Percentiles rank a stretch among this genome's conserved stretches.
Evolutionary conservation across 2,113 vertebrate genomes (phyloP).

Genomic region (Pygoscelis adeliae): DNA sequence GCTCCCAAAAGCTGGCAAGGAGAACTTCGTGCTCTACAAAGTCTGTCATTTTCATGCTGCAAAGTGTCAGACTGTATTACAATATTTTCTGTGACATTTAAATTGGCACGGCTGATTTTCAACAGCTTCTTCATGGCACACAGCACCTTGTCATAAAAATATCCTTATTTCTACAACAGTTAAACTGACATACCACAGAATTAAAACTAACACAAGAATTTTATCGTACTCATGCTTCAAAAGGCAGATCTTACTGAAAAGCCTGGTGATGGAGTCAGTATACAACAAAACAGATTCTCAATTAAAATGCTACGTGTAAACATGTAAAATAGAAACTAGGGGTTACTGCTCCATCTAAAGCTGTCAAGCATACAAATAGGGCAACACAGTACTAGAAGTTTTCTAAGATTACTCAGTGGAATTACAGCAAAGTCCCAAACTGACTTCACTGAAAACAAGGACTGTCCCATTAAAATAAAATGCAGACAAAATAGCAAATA

Average conservation of each 20-base stretch:
- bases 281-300: background rate
- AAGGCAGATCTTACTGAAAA: background rate
- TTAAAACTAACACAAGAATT: conserved; percentile 1
- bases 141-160: conserved; percentile 52
- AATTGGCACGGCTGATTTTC: conserved; percentile 27
- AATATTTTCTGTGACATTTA: conserved; percentile 20
- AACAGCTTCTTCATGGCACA: conserved; percentile 26
- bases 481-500: background rate
- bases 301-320: background rate
- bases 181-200: conserved; percentile 5
- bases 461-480: background rate
- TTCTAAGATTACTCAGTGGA: background rate
- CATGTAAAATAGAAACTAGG: background rate
- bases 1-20: conserved; percentile 17
- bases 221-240: background rate
- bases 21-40: background rate
- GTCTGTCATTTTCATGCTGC: conserved; percentile 6
- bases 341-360: background rate
- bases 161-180: background rate
- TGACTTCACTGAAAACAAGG: background rate
- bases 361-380: background rate
- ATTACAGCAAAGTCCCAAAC: background rate
- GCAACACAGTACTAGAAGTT: background rate
- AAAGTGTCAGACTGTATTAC: conserved; percentile 10
- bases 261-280: background rate